Conservation (phyloP, 2,888 invertebrate species). For the Hydrotaea cyrtoneurina region DNA sequence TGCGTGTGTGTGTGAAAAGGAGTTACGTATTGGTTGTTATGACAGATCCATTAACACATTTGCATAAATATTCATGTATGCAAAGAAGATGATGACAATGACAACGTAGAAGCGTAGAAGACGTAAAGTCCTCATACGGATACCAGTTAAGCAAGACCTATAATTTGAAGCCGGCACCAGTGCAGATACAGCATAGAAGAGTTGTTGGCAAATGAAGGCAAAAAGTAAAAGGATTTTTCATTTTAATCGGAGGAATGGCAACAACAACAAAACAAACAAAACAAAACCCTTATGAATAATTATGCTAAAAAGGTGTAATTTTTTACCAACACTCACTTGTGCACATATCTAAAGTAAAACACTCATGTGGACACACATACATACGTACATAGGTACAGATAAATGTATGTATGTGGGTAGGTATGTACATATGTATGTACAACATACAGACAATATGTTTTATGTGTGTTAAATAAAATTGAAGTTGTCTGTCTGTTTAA, state of each 20-base stretch:
- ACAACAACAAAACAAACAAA: slow-evolving; percentile 14
- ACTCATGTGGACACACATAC: background rate
- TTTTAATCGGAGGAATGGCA: slow-evolving; percentile 18
- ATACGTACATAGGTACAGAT: background rate
- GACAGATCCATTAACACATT: slow-evolving; percentile 71
- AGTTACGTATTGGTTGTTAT: slow-evolving; percentile 55
- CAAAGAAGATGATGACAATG: slow-evolving; percentile 45
- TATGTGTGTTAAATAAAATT: slow-evolving; percentile 5
- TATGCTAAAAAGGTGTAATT: slow-evolving; percentile 18
- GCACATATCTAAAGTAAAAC: background rate
- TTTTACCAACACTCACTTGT: background rate
- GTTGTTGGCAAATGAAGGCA: background rate
- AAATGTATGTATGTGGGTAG: no score
- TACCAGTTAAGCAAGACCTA: slow-evolving; percentile 33
- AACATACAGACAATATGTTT: background rate
- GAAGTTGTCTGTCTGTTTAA: slow-evolving; percentile 10
- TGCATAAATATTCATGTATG: slow-evolving; percentile 71
- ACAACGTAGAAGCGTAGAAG: slow-evolving; percentile 21
- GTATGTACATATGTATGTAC: no score
- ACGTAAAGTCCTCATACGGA: slow-evolving; percentile 24
- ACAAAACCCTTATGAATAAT: slow-evolving; percentile 6
- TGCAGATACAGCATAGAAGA: background rate
- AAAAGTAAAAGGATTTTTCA: slow-evolving; percentile 40
- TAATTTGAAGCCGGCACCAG: background rate
- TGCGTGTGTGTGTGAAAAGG: slow-evolving; percentile 22